These are phyloP conservation scores for Drosophila pegasa DNA, from an alignment of 2,888 invertebrate genomes.

Conservation along the genomic window DNA sequence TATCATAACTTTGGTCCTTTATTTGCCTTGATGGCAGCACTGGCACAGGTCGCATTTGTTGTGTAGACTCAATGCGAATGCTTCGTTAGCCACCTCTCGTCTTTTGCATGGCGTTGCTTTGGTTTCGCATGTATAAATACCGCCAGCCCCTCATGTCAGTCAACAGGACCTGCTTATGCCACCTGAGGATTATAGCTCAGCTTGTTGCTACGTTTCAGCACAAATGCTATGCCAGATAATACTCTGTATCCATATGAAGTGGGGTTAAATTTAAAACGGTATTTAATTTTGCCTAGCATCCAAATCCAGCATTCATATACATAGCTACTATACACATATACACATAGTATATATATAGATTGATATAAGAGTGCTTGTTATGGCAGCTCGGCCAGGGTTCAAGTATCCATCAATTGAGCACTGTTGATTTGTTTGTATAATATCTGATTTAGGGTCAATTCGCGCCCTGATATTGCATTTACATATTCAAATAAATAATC, in stretches of 20 bases:
- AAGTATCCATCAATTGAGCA: neutral
- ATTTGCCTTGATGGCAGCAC: slow-evolving; percentile 62
- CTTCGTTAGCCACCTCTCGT: slow-evolving; percentile 50
- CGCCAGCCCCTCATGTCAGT: neutral
- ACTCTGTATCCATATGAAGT: neutral
- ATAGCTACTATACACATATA: too few relatives aligned
- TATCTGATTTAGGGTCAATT: neutral
- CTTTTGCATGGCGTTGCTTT: slow-evolving; percentile 49
- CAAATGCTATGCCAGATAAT: neutral
- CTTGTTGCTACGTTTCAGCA: slow-evolving; percentile 26
- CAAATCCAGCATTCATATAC: too few relatives aligned
- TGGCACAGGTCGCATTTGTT: slow-evolving; percentile 37
- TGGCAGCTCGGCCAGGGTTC: neutral
- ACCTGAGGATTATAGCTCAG: slow-evolving; percentile 39
- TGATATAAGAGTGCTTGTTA: neutral
- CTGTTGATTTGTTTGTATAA: neutral
- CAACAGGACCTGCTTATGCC: slow-evolving; percentile 4
- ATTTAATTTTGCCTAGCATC: neutral
- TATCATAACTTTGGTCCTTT: slow-evolving; percentile 77
- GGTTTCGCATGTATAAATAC: slow-evolving; percentile 57
- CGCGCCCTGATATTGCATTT: neutral
- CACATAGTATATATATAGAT: neutral
- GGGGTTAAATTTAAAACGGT: neutral
- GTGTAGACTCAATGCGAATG: slow-evolving; percentile 25
- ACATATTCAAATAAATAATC: neutral